A percentile compares a stretch with the other conserved stretches of the same genome.
These are phyloP conservation scores for Lordiphosa mommai DNA, from an alignment of 1,140 invertebrate species.

Conservation along the genomic window DNA sequence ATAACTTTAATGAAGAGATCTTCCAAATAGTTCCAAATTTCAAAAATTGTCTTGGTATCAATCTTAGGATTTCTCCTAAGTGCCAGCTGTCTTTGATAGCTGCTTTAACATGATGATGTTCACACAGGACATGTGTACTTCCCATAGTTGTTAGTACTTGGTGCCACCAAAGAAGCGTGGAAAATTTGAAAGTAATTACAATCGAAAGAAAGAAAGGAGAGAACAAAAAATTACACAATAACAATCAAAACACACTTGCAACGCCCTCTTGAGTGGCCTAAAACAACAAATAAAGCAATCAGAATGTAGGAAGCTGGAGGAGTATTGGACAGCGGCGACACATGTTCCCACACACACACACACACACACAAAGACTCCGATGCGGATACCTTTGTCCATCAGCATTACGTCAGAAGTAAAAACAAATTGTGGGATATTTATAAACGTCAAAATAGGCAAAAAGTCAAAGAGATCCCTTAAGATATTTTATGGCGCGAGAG, in stretches of 20 bases:
- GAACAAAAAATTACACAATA: constrained; percentile 25
- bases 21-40: no score
- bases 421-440: constrained; percentile 74
- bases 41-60: no score
- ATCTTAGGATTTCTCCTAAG: no score
- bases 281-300: constrained; percentile 78
- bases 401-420: constrained; percentile 63
- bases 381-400: constrained; percentile 69
- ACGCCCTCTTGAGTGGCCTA: constrained; percentile 58
- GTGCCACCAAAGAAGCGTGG: constrained; percentile 68
- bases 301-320: constrained; percentile 26
- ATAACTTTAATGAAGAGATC: no score
- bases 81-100: constrained; percentile 13
- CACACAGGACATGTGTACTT: constrained; percentile 14
- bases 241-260: constrained; percentile 74
- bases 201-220: constrained; percentile 4
- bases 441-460: constrained; percentile 77
- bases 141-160: constrained; percentile 17
- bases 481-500: constrained; percentile 56
- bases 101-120: constrained; percentile 9
- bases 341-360: constrained; percentile 58
- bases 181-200: constrained; percentile 60
- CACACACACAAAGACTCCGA: no score
- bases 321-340: constrained; percentile 22
- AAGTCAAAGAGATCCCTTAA: constrained; percentile 40